These are phyloP conservation scores for Trissonchulus latispiculum DNA, from an alignment of 2,888 invertebrate genomes.

Conservation along the genomic window DNA sequence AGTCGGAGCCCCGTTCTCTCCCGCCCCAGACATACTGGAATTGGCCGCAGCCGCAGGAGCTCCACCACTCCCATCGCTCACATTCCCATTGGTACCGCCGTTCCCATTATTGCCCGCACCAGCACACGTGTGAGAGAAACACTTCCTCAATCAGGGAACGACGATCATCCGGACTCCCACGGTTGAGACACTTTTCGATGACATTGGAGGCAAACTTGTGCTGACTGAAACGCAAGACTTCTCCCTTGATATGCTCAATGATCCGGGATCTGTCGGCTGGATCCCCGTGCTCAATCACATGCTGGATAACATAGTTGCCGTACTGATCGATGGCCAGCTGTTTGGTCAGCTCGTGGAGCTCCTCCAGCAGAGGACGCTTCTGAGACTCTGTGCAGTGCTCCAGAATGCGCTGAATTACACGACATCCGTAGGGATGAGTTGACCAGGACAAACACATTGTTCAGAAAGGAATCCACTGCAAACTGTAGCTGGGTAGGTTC, in stretches of 20 bases:
- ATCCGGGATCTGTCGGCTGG: slow-evolving; percentile 91
- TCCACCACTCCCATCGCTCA: background rate
- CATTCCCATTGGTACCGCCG: too few species aligned
- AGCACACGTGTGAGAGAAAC: slow-evolving; percentile 20
- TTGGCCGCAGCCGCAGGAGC: background rate
- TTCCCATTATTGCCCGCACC: too few species aligned
- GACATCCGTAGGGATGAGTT: slow-evolving; percentile 98
- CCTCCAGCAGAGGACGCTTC: slow-evolving; percentile 75
- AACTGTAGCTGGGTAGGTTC: slow-evolving; percentile 92
- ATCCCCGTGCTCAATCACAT: slow-evolving; percentile 91
- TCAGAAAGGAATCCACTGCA: slow-evolving; percentile 66
- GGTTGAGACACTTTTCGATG: slow-evolving; percentile 96
- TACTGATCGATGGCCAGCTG: slow-evolving; percentile 71
- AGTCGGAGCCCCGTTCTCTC: background rate
- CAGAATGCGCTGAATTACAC: slow-evolving; percentile 89
- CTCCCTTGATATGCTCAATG: slow-evolving; percentile 73
- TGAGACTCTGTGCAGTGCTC: slow-evolving; percentile 93
- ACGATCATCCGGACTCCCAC: slow-evolving; percentile 84
- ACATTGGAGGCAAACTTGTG: slow-evolving; percentile 99
- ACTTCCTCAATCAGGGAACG: slow-evolving; percentile 94
- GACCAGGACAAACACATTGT: slow-evolving; percentile 74
- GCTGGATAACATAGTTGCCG: slow-evolving; percentile 97
- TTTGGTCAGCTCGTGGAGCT: slow-evolving; percentile 87
- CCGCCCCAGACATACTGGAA: background rate
- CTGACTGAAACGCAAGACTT: slow-evolving; percentile 73